These are phyloP conservation scores for Caenorhabditis becei DNA, from an alignment of 2,888 invertebrate species.

Conservation along the genomic window DNA sequence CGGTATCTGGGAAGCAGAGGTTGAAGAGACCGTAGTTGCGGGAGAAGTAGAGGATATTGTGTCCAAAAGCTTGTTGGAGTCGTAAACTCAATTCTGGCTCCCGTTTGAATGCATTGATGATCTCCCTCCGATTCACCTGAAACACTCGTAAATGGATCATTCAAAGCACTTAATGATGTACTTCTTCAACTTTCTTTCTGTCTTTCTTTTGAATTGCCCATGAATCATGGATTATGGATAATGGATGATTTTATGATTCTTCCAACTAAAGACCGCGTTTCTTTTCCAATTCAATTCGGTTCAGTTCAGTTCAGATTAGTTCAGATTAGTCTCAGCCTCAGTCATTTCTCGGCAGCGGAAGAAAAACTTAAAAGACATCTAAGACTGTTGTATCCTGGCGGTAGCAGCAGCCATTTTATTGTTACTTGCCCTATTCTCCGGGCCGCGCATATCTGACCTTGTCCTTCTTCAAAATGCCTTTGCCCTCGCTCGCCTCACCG, in stretches of 20 bases:
- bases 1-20: constrained; percentile 93
- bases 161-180: constrained; percentile 28
- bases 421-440: constrained; percentile 59
- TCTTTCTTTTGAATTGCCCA: neutral
- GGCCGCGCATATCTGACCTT: constrained; percentile 61
- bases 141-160: constrained; percentile 28
- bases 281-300: constrained; percentile 18
- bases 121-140: constrained; percentile 76
- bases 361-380: constrained; percentile 23
- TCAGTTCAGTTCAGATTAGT: neutral
- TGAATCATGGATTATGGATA: constrained; percentile 18
- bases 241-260: constrained; percentile 25
- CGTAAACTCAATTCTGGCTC: constrained; percentile 77
- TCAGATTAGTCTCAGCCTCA: neutral
- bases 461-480: constrained; percentile 60
- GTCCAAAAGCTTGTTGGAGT: constrained; percentile 85
- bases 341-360: constrained; percentile 17
- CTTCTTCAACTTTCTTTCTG: constrained; percentile 16
- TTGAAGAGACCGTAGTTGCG: constrained; percentile 95
- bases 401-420: constrained; percentile 51
- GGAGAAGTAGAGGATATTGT: constrained; percentile 92
- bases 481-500: constrained; percentile 18
- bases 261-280: constrained; percentile 10
- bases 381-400: constrained; percentile 48
- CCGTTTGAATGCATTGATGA: constrained; percentile 76